Percentiles rank a stretch among this genome's conserved stretches.
Evolutionary conservation across 2,888 invertebrate species (phyloP).

Genomic region (Limnephilus auricula): DNA sequence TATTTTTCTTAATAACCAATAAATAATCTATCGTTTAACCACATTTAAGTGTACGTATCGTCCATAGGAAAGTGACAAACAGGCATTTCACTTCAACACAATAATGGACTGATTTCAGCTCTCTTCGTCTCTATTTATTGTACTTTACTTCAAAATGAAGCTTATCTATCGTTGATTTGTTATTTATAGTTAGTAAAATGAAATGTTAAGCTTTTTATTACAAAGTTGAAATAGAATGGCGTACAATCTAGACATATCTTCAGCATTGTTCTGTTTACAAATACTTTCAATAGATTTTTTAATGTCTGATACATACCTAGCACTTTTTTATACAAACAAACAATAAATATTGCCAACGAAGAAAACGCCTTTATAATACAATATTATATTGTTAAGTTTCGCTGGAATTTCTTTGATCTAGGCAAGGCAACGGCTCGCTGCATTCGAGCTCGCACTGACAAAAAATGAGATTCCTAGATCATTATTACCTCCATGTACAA

Average conservation of each 20-base stretch:
- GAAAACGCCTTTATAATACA: not conserved
- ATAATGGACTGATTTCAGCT: too few species aligned
- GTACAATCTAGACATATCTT: not conserved
- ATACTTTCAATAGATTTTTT: not conserved
- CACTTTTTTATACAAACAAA: not conserved
- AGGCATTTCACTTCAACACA: too few species aligned
- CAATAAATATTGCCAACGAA: not conserved
- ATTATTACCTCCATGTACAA: not conserved
- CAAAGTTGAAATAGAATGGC: not conserved
- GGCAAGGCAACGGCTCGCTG: too few species aligned
- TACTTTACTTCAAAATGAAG: not conserved
- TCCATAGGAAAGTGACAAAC: too few species aligned
- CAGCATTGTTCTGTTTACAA: not conserved
- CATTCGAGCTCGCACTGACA: not conserved
- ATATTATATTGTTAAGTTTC: not conserved
- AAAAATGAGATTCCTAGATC: not conserved
- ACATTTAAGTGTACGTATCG: too few species aligned
- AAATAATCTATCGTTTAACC: too few species aligned
- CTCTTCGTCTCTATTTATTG: too few species aligned
- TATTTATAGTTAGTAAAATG: not conserved
- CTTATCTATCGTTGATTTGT: not conserved
- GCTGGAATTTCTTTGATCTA: not conserved
- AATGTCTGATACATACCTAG: not conserved
- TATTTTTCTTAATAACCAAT: not conserved
- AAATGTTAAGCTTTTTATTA: not conserved